Evolutionary conservation across 2,113 vertebrate genomes (phyloP).

Genomic region (Andinoacara biseriatus): DNA sequence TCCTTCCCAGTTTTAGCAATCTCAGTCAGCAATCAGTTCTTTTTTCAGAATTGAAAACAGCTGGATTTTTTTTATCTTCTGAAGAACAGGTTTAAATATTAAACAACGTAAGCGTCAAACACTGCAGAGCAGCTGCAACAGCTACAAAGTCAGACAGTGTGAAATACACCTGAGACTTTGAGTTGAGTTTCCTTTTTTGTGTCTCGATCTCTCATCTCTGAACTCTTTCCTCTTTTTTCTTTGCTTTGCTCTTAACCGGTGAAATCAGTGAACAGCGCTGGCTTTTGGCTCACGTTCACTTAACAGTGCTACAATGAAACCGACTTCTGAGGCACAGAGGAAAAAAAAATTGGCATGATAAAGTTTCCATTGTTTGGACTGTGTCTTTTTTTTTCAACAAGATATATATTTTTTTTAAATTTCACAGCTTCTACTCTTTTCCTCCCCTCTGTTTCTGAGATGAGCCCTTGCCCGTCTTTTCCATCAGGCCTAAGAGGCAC

Average conservation of each 20-base stretch:
- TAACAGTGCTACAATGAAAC: neutral
- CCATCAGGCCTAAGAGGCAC: constrained; percentile 24
- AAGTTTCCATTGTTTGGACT: constrained; percentile 10
- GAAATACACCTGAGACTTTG: neutral
- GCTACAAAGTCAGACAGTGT: neutral
- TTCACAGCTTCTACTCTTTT: neutral
- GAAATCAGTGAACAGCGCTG: neutral
- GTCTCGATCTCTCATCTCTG: neutral
- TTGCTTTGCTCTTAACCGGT: neutral
- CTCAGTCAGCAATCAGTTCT: neutral
- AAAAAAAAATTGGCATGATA: neutral
- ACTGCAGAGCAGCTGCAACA: neutral
- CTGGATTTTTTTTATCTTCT: neutral
- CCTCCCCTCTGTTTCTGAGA: neutral
- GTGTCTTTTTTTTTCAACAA: neutral
- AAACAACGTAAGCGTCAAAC: neutral
- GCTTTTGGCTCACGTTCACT: neutral
- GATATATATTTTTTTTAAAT: neutral
- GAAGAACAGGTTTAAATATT: neutral
- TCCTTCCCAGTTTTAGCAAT: no score
- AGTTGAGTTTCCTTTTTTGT: neutral
- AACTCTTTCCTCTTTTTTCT: neutral
- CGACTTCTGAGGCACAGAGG: neutral
- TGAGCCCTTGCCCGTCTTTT: constrained; percentile 17
- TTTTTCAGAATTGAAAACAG: neutral